phyloP scores from a whole-genome alignment of 2,888 invertebrate genomes.

The Tromatobia lineatoria region DNA sequence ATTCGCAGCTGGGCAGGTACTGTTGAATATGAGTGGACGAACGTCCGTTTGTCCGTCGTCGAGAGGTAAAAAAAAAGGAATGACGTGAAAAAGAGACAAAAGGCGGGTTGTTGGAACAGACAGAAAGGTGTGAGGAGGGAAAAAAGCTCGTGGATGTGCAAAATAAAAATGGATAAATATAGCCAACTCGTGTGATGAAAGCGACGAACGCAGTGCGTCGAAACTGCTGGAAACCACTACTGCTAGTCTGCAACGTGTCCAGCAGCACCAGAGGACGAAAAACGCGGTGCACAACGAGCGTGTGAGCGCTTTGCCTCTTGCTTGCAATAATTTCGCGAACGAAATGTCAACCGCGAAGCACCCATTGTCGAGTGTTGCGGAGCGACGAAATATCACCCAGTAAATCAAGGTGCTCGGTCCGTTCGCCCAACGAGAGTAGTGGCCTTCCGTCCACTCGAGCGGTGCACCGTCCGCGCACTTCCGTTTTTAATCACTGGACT shows the following conservation, averaged over 20 bases:
- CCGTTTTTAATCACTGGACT: conserved; percentile 81
- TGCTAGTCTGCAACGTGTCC: conserved; percentile 43
- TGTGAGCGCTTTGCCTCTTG: conserved; percentile 17
- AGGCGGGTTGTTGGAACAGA: conserved; percentile 3
- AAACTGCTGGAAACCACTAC: conserved; percentile 58
- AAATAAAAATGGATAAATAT: conserved; percentile 49
- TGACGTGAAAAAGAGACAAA: conserved; percentile 48
- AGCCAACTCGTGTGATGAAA: conserved; percentile 5
- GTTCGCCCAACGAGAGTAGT: conserved; percentile 55
- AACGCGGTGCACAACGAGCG: conserved; percentile 30
- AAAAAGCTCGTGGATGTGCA: conserved; percentile 24
- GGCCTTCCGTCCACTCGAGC: conserved; percentile 71
- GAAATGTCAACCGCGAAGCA: conserved; percentile 82
- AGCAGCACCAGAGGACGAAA: conserved; percentile 43
- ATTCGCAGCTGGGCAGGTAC: conserved; percentile 46
- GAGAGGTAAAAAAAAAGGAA: conserved; percentile 31
- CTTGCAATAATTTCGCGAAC: conserved; percentile 76
- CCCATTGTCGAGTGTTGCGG: conserved; percentile 83
- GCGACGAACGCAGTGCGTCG: conserved; percentile 52
- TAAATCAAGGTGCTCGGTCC: conserved; percentile 72
- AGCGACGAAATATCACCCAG: conserved; percentile 84
- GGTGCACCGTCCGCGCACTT: conserved; percentile 76
- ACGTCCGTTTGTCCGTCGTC: conserved; percentile 34
- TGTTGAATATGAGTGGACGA: conserved; percentile 34
- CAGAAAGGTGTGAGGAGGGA: conserved; percentile 17